Conservation (phyloP, 2,888 invertebrate species). For the Chrysotoxum bicinctum region DNA sequence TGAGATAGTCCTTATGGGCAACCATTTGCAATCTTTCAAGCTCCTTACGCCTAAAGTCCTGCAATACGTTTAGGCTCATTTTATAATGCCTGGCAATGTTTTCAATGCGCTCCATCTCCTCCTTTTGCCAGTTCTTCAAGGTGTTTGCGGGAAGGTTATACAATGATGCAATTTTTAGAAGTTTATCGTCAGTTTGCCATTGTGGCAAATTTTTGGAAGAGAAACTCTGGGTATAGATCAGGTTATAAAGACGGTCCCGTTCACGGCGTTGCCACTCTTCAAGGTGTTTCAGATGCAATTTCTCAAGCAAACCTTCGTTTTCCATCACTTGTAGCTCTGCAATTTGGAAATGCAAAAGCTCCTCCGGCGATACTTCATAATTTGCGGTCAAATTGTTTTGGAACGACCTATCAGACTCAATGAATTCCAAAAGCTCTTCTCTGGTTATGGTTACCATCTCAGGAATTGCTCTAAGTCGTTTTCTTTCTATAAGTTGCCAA, state of each 20-base stretch:
- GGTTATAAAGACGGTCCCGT: slow-evolving; percentile 78
- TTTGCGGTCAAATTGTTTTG: slow-evolving; percentile 76
- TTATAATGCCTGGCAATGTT: slow-evolving; percentile 77
- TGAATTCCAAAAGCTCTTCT: slow-evolving; percentile 77
- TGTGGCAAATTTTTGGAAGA: slow-evolving; percentile 75
- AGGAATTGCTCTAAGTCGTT: slow-evolving; percentile 77
- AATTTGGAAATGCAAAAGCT: slow-evolving; percentile 76
- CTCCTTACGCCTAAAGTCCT: slow-evolving; percentile 79
- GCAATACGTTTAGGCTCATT: slow-evolving; percentile 76
- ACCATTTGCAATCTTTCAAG: slow-evolving; percentile 75
- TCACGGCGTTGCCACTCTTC: slow-evolving; percentile 78
- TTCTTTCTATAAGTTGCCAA: slow-evolving; percentile 77
- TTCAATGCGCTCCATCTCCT: slow-evolving; percentile 77
- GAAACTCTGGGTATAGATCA: slow-evolving; percentile 78
- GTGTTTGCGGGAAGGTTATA: slow-evolving; percentile 75
- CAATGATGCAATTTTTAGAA: slow-evolving; percentile 74
- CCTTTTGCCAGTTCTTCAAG: slow-evolving; percentile 77
- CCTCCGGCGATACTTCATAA: slow-evolving; percentile 75
- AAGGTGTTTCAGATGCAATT: slow-evolving; percentile 75
- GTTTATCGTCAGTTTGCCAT: slow-evolving; percentile 77
- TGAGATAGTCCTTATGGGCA: slow-evolving; percentile 76
- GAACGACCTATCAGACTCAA: slow-evolving; percentile 75
- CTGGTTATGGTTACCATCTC: slow-evolving; percentile 76
- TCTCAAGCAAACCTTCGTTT: slow-evolving; percentile 76
- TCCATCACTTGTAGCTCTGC: slow-evolving; percentile 75